Evolutionary conservation across 1,140 invertebrate species (phyloP), one percentile per base, ranked within the genome.

Genomic region (Brachionus koreanus): DNA sequence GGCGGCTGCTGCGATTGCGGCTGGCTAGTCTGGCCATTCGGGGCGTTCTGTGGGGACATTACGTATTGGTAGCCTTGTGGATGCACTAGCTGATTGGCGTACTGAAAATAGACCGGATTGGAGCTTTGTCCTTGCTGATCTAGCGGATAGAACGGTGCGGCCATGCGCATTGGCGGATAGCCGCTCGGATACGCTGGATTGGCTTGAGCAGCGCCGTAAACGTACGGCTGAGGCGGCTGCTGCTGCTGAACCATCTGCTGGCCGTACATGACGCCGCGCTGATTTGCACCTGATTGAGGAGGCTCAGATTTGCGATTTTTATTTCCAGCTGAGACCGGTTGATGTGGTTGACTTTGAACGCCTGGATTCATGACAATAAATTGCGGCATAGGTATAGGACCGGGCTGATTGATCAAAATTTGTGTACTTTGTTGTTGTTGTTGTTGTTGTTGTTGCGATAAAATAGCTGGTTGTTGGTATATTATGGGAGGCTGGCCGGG

Each of bases 381-480:
- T 35, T 69, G 65, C 1, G 65, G 65, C 7, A 69, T 13, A 1
- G 65, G 65, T 9, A 37, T 65, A 23, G 63, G 13, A 33, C 63
- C 65, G 13, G 65, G 16, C 16, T 69, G 33, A 10, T 69, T 69
- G 16, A 69, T 69, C 9, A 69, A 39, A 42, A 74, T 74, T 74
- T 74, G 69, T 16, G 69, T 74, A 19, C 39, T 74, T 46, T 74
- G 69, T 13, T 74, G 39, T 39, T 72, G 67, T 19, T 3, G 57
- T 13, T 61, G 57, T 13, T 61, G 57, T 10, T 61, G 52, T 61
- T 61, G 52, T 16, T 65, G 69, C 2, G 65, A n/a, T 35, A 69
- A 5, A 12, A 69, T 33, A 5, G 33, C 35, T 0, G 65, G 37
- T 16, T 74, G 69, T n/a, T 74, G 69, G 13, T 74, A 74, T 13